A percentile compares a stretch with the other conserved stretches of the same genome.
These are phyloP conservation scores for Loris lydekkerianus DNA, from an alignment of 2,797 vertebrate species.

Conservation along the genomic window DNA sequence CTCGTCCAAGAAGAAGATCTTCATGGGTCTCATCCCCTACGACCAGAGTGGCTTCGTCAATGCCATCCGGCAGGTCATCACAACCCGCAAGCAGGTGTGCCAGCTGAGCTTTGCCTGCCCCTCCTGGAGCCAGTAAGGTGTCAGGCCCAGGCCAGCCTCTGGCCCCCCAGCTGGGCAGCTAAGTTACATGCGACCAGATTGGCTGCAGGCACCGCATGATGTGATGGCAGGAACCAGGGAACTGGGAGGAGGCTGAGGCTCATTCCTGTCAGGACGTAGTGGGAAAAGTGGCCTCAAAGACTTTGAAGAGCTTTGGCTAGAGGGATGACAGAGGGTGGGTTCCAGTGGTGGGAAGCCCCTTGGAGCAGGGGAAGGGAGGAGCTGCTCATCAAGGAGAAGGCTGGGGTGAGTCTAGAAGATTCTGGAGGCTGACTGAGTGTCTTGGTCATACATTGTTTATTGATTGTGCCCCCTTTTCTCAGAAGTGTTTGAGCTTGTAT, in stretches of 20 bases:
- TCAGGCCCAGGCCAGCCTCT: neutral
- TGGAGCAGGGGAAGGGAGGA: rapidly evolving
- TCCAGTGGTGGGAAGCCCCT: conserved; percentile 28
- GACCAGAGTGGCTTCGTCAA: conserved; percentile 98
- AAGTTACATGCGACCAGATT: conserved; percentile 87
- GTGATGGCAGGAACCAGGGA: conserved; percentile 89
- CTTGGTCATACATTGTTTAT: neutral
- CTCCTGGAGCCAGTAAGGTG: rapidly evolving
- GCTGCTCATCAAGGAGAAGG: rapidly evolving
- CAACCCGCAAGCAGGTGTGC: conserved; percentile 86
- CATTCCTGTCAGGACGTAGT: conserved; percentile 88
- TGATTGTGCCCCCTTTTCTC: conserved; percentile 88
- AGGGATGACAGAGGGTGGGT: conserved; percentile 92
- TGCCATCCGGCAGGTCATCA: conserved; percentile 97
- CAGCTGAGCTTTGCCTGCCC: rapidly evolving
- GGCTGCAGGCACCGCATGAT: neutral
- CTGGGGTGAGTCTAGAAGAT: neutral
- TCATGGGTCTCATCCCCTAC: conserved; percentile 98
- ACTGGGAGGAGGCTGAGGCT: conserved; percentile 86
- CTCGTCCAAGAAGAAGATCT: conserved; percentile 97
- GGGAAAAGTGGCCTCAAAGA: conserved; percentile 82
- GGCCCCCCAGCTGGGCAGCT: conserved; percentile 88
- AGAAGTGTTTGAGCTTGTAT: conserved; percentile 87
- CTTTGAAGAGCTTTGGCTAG: conserved; percentile 78
- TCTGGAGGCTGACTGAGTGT: conserved; percentile 91